Evolutionary conservation across 2,888 invertebrate genomes (phyloP).

Genomic region (Lasius platythorax): DNA sequence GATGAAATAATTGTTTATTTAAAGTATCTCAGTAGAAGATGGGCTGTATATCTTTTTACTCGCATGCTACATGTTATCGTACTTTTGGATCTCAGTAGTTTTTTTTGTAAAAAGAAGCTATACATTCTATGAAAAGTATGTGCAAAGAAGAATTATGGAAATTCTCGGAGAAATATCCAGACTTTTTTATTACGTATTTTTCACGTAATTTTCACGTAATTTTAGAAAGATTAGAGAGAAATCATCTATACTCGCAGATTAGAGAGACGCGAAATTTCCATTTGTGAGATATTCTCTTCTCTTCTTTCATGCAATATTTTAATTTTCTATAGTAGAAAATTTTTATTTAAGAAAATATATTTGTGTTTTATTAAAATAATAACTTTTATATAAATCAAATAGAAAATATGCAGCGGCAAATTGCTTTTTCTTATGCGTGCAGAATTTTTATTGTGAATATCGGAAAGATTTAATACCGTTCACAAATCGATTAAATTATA

Average conservation of each 20-base stretch:
- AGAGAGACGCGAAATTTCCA: not conserved
- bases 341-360: not conserved
- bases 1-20: conserved; percentile 22
- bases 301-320: not conserved
- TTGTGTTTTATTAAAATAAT: conserved; percentile 14
- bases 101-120: not conserved
- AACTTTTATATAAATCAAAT: not conserved
- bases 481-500: not conserved
- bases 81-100: not conserved
- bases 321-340: not conserved
- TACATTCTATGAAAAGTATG: not conserved
- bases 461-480: not conserved
- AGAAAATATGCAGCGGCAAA: not conserved
- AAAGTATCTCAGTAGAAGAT: not conserved
- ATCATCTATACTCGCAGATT: not conserved
- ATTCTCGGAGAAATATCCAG: not conserved
- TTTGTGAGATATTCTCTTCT: not conserved
- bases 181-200: not conserved
- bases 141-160: not conserved
- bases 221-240: not conserved
- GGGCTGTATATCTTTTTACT: not conserved
- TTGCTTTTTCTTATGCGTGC: not conserved
- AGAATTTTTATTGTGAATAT: not conserved
- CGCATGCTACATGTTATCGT: not conserved
- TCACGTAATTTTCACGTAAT: not conserved